phyloP scores from a whole-genome alignment of 1,140 invertebrate genomes.

The Neelides sp. region DNA sequence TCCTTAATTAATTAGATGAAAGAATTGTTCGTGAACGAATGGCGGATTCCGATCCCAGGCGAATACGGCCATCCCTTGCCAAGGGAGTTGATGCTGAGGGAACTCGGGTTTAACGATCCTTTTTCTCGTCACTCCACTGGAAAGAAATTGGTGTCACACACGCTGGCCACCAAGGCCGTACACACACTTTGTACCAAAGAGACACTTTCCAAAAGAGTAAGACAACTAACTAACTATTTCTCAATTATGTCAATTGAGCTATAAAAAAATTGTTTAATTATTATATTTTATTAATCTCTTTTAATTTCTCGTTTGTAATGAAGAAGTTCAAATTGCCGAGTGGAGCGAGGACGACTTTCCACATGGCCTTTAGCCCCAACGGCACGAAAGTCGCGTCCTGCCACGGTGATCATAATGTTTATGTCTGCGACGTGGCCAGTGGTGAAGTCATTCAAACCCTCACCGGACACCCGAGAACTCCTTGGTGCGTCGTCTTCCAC shows the following conservation, averaged over 20 bases:
- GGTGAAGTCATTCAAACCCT: constrained; percentile 66
- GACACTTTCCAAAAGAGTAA: constrained; percentile 18
- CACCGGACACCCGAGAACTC: constrained; percentile 68
- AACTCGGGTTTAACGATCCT: constrained; percentile 21
- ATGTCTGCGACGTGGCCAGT: constrained; percentile 65
- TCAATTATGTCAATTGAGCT: constrained; percentile 2
- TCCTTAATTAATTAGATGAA: background rate
- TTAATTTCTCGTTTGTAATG: background rate
- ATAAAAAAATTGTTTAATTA: background rate
- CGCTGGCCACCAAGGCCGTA: constrained; percentile 26
- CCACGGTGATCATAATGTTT: constrained; percentile 84
- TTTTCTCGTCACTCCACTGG: constrained; percentile 17
- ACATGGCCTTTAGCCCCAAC: constrained; percentile 26
- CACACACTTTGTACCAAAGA: constrained; percentile 26
- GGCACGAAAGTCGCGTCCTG: constrained; percentile 70
- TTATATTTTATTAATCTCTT: constrained; percentile 2
- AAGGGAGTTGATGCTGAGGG: constrained; percentile 22
- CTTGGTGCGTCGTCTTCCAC: constrained; percentile 84
- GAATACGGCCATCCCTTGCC: constrained; percentile 29
- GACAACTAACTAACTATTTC: background rate
- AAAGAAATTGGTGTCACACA: constrained; percentile 16
- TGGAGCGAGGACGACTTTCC: constrained; percentile 30
- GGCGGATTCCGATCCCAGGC: constrained; percentile 15
- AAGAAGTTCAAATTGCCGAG: constrained; percentile 28
- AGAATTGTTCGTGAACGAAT: background rate